A percentile compares a stretch with the other conserved stretches of the same genome.
Conservation (phyloP, 1,140 invertebrate genomes). For the Meloidogyne exigua region DNA sequence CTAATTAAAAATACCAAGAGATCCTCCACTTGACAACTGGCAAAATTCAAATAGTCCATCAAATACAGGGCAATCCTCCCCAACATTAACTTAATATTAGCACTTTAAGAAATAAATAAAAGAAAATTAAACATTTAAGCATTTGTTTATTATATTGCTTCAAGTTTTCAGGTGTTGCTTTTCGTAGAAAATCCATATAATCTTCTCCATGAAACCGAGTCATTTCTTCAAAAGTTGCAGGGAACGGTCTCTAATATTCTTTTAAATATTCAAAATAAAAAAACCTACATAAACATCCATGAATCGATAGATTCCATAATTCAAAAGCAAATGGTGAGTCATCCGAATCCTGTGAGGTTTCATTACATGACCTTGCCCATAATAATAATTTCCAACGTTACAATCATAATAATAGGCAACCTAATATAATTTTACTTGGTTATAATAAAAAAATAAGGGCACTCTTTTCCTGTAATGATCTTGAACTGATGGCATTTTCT, state of each 20-base stretch:
- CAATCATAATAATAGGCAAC: constrained; percentile 97
- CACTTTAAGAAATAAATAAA: constrained; percentile 7
- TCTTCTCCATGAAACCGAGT: constrained; percentile 99
- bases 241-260: constrained; percentile 82
- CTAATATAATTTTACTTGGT: constrained; percentile 63
- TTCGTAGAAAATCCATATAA: constrained; percentile 93
- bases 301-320: constrained; percentile 98
- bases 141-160: constrained; percentile 99
- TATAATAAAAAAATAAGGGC: neutral
- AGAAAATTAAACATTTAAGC: constrained; percentile 82
- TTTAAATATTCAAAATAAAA: constrained; percentile 21
- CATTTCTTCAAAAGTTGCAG: constrained; percentile 99
- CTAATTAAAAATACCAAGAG: constrained; percentile 71
- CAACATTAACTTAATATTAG: constrained; percentile 79
- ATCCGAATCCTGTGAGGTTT: constrained; percentile 97
- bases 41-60: constrained; percentile 95
- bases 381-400: constrained; percentile 99
- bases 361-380: constrained; percentile 99
- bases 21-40: constrained; percentile 93
- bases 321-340: constrained; percentile 97
- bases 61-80: constrained; percentile 96
- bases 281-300: constrained; percentile 97
- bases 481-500: constrained; percentile 15
- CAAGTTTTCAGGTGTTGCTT: constrained; percentile 97
- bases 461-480: constrained; percentile 21